These are phyloP conservation scores for Muntiacus muntjak DNA, from an alignment of 2,113 vertebrate species.

Conservation along the genomic window DNA sequence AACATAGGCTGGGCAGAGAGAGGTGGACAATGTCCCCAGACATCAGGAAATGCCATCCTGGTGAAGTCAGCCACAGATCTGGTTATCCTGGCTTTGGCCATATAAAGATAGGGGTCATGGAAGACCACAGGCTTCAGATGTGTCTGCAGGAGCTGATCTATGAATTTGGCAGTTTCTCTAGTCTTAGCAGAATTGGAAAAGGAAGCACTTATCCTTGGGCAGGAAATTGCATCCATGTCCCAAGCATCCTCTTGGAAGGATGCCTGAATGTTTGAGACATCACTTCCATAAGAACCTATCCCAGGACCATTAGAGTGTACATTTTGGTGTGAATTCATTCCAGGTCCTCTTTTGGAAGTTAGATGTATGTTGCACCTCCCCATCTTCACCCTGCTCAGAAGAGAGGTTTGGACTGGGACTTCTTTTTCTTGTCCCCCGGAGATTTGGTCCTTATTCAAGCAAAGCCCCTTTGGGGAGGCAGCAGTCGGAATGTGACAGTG, in stretches of 20 bases:
- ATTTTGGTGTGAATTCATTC: not conserved
- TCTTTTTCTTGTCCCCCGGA: conserved; percentile 22
- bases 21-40: conserved; percentile 90
- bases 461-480: conserved; percentile 5
- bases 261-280: not conserved
- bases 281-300: not conserved
- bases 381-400: conserved; percentile 55
- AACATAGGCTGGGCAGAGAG: conserved; percentile 79
- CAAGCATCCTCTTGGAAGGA: conserved; percentile 45
- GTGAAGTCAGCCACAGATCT: conserved; percentile 85
- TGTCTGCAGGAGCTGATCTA: conserved; percentile 81
- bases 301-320: not conserved
- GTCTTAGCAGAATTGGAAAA: not conserved
- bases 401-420: conserved; percentile 7
- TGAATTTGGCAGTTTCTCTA: conserved; percentile 24
- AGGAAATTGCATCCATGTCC: conserved; percentile 57
- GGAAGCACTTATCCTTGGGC: conserved; percentile 25
- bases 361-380: not conserved
- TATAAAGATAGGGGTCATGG: conserved; percentile 85
- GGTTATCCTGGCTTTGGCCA: conserved; percentile 78
- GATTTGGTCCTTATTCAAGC: conserved; percentile 56
- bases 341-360: not conserved
- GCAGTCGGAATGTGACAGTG: conserved; percentile 68
- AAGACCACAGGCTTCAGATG: conserved; percentile 77
- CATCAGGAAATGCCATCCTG: conserved; percentile 89